Conservation (phyloP, 1,140 invertebrate species). For the Cotesia chilonis region DNA sequence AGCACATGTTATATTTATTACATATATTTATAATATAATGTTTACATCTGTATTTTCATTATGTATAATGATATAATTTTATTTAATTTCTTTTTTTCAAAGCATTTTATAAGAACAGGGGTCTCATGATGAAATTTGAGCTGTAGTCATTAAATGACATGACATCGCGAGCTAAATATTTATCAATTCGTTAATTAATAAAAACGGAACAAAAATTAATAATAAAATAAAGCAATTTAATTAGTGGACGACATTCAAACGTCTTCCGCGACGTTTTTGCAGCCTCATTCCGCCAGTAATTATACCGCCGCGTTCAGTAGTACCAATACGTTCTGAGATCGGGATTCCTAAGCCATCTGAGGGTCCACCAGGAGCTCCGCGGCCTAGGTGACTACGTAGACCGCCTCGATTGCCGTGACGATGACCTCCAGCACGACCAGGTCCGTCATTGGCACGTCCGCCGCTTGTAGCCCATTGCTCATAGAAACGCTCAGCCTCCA, state of each 20-base stretch:
- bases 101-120: neutral
- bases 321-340: no score
- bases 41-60: neutral
- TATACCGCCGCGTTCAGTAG: no score
- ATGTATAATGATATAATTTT: neutral
- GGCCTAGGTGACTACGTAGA: slow-evolving; percentile 56
- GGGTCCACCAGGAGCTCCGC: slow-evolving; percentile 40
- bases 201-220: neutral
- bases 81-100: neutral
- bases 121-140: neutral
- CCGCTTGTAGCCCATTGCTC: slow-evolving; percentile 73
- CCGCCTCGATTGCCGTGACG: slow-evolving; percentile 55
- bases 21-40: neutral
- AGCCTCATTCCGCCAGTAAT: no score
- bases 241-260: slow-evolving; percentile 10
- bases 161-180: neutral
- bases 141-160: slow-evolving; percentile 16
- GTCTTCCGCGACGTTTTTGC: no score
- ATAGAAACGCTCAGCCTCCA: slow-evolving; percentile 83
- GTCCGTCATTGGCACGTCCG: slow-evolving; percentile 49
- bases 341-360: no score
- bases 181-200: no score
- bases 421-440: slow-evolving; percentile 38
- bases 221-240: neutral
- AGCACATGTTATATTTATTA: neutral